Base-by-base conservation (phyloP, 2,797 vertebrate species). In the Neostethus bicornis region DNA sequence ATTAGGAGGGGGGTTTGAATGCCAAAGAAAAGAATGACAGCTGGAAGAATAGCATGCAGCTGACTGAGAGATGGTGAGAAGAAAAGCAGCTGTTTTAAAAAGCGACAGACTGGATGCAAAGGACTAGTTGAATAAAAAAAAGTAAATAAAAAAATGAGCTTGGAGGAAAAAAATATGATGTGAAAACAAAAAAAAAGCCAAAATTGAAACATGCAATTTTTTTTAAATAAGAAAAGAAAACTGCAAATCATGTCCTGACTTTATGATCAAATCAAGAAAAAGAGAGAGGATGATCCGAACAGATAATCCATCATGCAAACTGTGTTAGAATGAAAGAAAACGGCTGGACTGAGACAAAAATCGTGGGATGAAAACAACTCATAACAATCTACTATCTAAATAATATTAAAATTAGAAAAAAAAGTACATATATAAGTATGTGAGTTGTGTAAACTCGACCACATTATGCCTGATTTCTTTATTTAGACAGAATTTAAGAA, bases 11-110 rank as follows among this genome's bases (percentile, higher is more conserved):
- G n/a, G 58, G 60, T 44, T 68, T 55, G 45, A 62, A 70, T 75
- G 29, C 45, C 14, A 45, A 31, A 51, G 67, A 61, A 61, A 54
- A 77, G 61, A 62, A 45, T 69, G 78, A 78, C 78, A 81, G 70
- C 59, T 76, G 53, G 55, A 70, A 73, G 79, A 85, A 82, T 54
- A 31, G 71, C 34, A 6, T 49, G 66, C 66, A 77, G 71, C 73
- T 71, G 75, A 56, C 19, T 53, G 55, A 60, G 53, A 75, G 55
- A 45, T 49, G 13, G 1, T 3, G 0, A 46, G 46, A 51, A 59
- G 45, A 64, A 48, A 61, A 50, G 45, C 66, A 66, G 79, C 67
- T 75, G 70, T 60, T 68, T 58, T 1, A 45, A 58, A 43, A 55
- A 39, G 25, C 1, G 17, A 55, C 28, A 31, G 43, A 57, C 37